Conservation (phyloP, 2,888 invertebrate genomes). For the Anoplius nigerrimus region DNA sequence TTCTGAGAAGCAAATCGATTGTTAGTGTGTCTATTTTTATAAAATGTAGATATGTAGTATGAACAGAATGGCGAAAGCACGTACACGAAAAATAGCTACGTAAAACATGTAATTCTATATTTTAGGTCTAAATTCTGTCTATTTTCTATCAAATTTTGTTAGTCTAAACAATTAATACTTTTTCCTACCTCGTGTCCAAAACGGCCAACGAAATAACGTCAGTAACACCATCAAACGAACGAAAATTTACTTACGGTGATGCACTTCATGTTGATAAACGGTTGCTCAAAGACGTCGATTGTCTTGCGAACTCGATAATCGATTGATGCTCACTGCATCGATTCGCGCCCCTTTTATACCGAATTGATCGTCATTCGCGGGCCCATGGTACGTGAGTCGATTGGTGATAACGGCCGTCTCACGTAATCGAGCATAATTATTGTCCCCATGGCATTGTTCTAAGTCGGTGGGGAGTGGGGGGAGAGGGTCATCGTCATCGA, state of each 20-base stretch:
- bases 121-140: too few relatives aligned
- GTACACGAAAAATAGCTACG: too few relatives aligned
- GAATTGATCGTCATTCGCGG: constrained; percentile 39
- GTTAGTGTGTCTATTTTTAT: too few relatives aligned
- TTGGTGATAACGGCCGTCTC: constrained; percentile 38
- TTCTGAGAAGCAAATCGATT: too few relatives aligned
- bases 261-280: constrained; percentile 66
- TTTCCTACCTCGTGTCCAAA: too few relatives aligned
- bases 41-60: too few relatives aligned
- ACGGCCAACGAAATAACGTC: too few relatives aligned
- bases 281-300: constrained; percentile 35
- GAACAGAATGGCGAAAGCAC: too few relatives aligned
- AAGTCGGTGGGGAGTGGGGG: constrained; percentile 17
- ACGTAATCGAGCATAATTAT: constrained; percentile 57
- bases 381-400: constrained; percentile 57
- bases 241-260: constrained; percentile 63
- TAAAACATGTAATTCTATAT: too few relatives aligned
- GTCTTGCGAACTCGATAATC: constrained; percentile 51
- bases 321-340: constrained; percentile 62
- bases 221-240: too few relatives aligned
- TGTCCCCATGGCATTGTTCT: constrained; percentile 27
- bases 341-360: constrained; percentile 63
- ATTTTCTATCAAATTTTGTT: too few relatives aligned
- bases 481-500: constrained; percentile 19
- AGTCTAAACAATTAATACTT: too few relatives aligned